A percentile compares a stretch with the other conserved stretches of the same genome.
Evolutionary conservation across 1,140 invertebrate species (phyloP).

Genomic region (Atta texana): DNA sequence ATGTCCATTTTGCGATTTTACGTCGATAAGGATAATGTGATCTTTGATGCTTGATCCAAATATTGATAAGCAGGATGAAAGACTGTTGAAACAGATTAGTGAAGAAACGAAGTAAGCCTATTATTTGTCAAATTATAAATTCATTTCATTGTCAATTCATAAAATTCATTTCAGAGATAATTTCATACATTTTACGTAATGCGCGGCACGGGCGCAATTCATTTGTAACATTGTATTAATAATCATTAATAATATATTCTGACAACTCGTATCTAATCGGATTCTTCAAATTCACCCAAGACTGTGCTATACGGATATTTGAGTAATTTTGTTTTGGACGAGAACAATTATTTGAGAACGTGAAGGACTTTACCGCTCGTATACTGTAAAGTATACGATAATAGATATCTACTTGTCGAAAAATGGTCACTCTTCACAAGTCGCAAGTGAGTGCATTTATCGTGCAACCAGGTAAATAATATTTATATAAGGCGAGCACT

Average conservation of each 20-base stretch:
- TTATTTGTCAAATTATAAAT: conserved; percentile 18
- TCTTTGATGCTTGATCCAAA: not conserved
- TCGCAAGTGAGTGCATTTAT: not conserved
- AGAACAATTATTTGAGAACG: not conserved
- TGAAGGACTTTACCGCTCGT: not conserved
- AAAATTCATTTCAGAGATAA: not conserved
- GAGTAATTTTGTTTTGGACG: not conserved
- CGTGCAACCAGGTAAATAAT: not conserved
- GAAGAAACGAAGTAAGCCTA: not conserved
- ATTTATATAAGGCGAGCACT: not conserved
- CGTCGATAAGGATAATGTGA: not conserved
- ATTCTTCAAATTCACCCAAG: not conserved
- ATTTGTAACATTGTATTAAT: not conserved
- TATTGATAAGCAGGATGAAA: conserved; percentile 8
- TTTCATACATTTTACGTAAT: too few relatives aligned
- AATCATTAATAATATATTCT: not conserved
- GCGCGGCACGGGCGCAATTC: too few relatives aligned
- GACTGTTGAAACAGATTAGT: not conserved
- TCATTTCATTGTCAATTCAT: not conserved
- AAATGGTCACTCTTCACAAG: conserved; percentile 6
- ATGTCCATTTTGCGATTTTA: conserved; percentile 31
- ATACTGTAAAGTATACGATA: too few relatives aligned
- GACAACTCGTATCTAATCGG: not conserved
- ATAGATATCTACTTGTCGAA: not conserved
- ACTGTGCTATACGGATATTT: not conserved